Conservation (phyloP, 2,888 invertebrate genomes). For the Ennomos quercinarius region DNA sequence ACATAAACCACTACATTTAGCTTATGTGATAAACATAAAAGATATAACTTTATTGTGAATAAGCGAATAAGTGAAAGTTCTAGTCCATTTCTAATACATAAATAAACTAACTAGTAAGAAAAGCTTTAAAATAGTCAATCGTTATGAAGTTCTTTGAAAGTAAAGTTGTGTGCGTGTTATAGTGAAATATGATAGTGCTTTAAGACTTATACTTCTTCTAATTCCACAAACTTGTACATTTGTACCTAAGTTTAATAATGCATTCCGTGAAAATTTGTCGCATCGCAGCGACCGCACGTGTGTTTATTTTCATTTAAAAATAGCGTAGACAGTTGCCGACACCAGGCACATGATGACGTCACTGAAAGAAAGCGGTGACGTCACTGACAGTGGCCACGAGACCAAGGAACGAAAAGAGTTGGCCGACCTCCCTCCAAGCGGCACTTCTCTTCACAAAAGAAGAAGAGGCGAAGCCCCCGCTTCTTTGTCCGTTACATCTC, state of each 20-base stretch:
- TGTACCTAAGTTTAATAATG: slow-evolving; percentile 51
- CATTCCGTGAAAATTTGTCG: slow-evolving; percentile 70
- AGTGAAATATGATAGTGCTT: slow-evolving; percentile 28
- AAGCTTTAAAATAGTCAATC: slow-evolving; percentile 47
- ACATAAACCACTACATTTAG: slow-evolving; percentile 1
- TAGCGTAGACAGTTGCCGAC: slow-evolving; percentile 62
- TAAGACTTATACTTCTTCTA: slow-evolving; percentile 23
- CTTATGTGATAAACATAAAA: not conserved
- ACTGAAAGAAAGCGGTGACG: slow-evolving; percentile 68
- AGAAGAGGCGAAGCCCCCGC: slow-evolving; percentile 77
- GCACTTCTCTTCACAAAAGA: slow-evolving; percentile 76
- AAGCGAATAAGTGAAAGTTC: slow-evolving; percentile 6
- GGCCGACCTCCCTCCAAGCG: slow-evolving; percentile 71
- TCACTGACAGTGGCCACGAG: slow-evolving; percentile 49
- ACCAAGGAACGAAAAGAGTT: slow-evolving; percentile 53
- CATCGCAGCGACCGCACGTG: slow-evolving; percentile 65
- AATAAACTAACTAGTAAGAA: slow-evolving; percentile 15
- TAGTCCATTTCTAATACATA: slow-evolving; percentile 8
- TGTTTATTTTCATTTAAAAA: slow-evolving; percentile 79
- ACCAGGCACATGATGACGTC: slow-evolving; percentile 68
- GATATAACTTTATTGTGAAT: not conserved
- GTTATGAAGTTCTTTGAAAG: slow-evolving; percentile 34
- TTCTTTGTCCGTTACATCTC: slow-evolving; percentile 68
- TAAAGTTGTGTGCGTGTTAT: slow-evolving; percentile 10
- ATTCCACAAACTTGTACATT: slow-evolving; percentile 29